A percentile compares a stretch with the other conserved stretches of the same genome.
Conservation (phyloP, 2,888 invertebrate genomes). For the Melanotus villosus region DNA sequence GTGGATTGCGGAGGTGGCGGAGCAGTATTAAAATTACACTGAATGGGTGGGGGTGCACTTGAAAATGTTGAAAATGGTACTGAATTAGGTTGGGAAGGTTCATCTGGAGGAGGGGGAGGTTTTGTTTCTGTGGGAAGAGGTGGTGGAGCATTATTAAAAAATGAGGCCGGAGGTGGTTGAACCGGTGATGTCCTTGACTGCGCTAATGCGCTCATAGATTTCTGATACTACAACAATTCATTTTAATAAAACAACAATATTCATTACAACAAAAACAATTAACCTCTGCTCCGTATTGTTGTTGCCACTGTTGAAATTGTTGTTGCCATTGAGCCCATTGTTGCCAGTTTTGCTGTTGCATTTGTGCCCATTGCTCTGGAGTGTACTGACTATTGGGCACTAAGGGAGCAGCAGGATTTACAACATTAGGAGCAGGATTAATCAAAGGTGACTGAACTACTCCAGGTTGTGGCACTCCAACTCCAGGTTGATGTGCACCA, state of each 20-base stretch:
- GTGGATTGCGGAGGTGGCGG: constrained; percentile 59
- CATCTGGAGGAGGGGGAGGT: constrained; percentile 66
- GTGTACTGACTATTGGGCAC: constrained; percentile 68
- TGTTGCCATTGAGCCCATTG: constrained; percentile 86
- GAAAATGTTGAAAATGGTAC: constrained; percentile 37
- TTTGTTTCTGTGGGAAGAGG: constrained; percentile 68
- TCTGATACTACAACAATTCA: constrained; percentile 68
- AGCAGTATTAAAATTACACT: constrained; percentile 52
- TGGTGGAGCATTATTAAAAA: constrained; percentile 63
- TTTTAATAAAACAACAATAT: constrained; percentile 1
- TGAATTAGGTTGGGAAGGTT: constrained; percentile 57
- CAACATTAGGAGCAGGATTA: constrained; percentile 56
- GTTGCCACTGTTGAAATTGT: constrained; percentile 84
- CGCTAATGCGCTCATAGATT: constrained; percentile 67
- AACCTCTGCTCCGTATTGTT: constrained; percentile 83
- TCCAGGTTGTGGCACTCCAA: constrained; percentile 44
- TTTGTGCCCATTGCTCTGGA: constrained; percentile 78
- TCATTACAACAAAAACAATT: constrained; percentile 18
- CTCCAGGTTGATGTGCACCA: no score
- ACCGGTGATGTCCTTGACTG: constrained; percentile 43
- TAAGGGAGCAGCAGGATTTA: constrained; percentile 56
- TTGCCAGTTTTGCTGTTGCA: constrained; percentile 81
- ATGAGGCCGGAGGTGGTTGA: constrained; percentile 56
- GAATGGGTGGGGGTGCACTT: constrained; percentile 57
- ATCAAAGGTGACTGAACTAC: constrained; percentile 49